Percentiles rank a stretch among this genome's conserved stretches.
Evolutionary conservation across 2,888 invertebrate species (phyloP).

Genomic region (Clepsis dumicolana): DNA sequence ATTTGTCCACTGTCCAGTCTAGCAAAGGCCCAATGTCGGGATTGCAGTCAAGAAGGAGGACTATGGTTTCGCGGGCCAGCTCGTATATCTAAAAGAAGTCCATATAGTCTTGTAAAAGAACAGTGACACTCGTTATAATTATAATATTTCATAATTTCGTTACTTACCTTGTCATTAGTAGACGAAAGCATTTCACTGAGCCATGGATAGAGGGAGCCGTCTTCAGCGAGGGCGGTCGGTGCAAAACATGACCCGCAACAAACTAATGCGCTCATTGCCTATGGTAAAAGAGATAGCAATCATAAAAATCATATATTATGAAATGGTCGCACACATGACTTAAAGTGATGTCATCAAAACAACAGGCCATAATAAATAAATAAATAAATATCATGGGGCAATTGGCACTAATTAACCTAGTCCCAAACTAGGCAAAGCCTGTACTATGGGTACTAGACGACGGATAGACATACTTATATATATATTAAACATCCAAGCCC

Average conservation of each 20-base stretch:
- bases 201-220: slow-evolving; percentile 97
- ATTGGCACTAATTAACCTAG: too few relatives aligned
- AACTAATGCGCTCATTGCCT: slow-evolving; percentile 98
- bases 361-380: too few relatives aligned
- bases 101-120: neutral
- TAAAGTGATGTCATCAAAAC: too few relatives aligned
- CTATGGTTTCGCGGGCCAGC: slow-evolving; percentile 96
- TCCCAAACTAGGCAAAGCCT: too few relatives aligned
- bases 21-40: slow-evolving; percentile 95
- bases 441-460: too few relatives aligned
- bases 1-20: slow-evolving; percentile 99
- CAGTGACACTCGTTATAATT: neutral
- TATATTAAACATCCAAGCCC: too few relatives aligned
- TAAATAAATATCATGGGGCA: too few relatives aligned
- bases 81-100: slow-evolving; percentile 90
- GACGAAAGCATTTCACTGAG: slow-evolving; percentile 96
- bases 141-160: neutral
- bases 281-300: slow-evolving; percentile 47
- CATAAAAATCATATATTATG: neutral
- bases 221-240: slow-evolving; percentile 93
- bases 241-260: slow-evolving; percentile 99
- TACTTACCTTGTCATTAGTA: slow-evolving; percentile 91
- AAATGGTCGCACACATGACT: neutral
- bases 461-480: too few relatives aligned
- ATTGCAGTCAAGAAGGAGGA: slow-evolving; percentile 97